Base-by-base conservation (phyloP, 37 sponge, comb jelly and placozoan species). In the Halisarca cf. caerulea region DNA sequence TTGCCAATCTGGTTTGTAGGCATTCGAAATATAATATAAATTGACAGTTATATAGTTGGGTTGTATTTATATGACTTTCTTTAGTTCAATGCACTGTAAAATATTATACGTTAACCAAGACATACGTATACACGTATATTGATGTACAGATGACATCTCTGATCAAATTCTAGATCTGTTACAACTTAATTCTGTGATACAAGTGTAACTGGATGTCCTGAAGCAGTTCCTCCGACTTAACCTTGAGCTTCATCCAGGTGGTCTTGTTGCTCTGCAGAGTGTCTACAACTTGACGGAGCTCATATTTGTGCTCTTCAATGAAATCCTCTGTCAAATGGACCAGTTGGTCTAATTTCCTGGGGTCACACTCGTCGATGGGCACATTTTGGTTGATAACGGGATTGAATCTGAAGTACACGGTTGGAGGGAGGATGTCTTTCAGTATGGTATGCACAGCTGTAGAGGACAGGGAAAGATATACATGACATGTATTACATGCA, bases 341-440 rank as follows among this genome's bases (percentile, higher is more conserved):
- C 64, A 96, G 25, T 17, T 43, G 44, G 9, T 94, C 79, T 24
- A 96, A 55, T 39, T 89, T 84, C 38, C 89, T 86, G 45, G 85
- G 83, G 15, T 68, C 77, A 68, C 81, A 78, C 77, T 96, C 94
- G 74, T 96, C 94, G 20, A 96, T 79, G 44, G 80, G 42, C 9
- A 96, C 83, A 43, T 91, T 84, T 53, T 91, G 83, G 33, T 87
- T 74, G 51, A 96, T 83, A 4, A 79, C 39, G 27, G 97, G 97
- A 42, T 96, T 91, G 77, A 96, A 91, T 17, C 97, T 87, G 55
- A 87, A 96, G 70, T 96, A 96, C 17, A 59, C 62, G 25, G 88
- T 78, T 17, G 81, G 53, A 18, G 92, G 90, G 7, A 92, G 84
- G 2, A 94, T 36, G 42, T 94, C 92, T 28, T 73, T 68, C 58